phyloP scores from a whole-genome alignment of 2,888 invertebrate genomes.

The Acanthoscelides obtectus region DNA sequence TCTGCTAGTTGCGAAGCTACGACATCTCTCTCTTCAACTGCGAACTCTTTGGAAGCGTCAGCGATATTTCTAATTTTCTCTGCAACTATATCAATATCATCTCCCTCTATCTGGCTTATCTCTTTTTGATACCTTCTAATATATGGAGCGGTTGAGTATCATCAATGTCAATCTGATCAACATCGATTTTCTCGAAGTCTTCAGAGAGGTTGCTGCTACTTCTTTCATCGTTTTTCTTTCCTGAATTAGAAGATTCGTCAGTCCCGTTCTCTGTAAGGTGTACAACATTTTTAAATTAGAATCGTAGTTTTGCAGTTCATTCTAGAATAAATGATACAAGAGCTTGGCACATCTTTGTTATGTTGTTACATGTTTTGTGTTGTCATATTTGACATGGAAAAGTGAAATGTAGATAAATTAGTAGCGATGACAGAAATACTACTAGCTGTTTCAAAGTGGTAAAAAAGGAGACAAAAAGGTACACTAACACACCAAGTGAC shows the following conservation, averaged over 20 bases:
- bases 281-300: conserved; percentile 18
- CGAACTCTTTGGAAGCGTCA: background rate
- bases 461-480: background rate
- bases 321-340: conserved; percentile 36
- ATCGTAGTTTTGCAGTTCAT: conserved; percentile 18
- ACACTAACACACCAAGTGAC: background rate
- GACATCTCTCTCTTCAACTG: background rate
- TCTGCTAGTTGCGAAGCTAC: background rate
- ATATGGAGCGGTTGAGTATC: conserved; percentile 4
- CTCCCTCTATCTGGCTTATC: conserved; percentile 18
- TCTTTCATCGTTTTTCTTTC: conserved; percentile 25
- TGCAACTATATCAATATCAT: conserved; percentile 7
- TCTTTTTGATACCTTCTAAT: conserved; percentile 25
- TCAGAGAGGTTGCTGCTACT: conserved; percentile 30
- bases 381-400: conserved; percentile 8
- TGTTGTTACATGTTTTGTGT: conserved; percentile 8
- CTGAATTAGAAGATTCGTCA: conserved; percentile 30
- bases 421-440: background rate
- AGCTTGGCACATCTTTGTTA: conserved; percentile 7
- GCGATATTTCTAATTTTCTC: background rate
- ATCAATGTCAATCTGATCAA: background rate
- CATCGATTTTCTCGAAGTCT: conserved; percentile 32
- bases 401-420: background rate
- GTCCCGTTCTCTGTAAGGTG: conserved; percentile 35
- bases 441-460: background rate